Base-by-base conservation (phyloP, 2,797 vertebrate species). In the Sebastes trivittatus region DNA sequence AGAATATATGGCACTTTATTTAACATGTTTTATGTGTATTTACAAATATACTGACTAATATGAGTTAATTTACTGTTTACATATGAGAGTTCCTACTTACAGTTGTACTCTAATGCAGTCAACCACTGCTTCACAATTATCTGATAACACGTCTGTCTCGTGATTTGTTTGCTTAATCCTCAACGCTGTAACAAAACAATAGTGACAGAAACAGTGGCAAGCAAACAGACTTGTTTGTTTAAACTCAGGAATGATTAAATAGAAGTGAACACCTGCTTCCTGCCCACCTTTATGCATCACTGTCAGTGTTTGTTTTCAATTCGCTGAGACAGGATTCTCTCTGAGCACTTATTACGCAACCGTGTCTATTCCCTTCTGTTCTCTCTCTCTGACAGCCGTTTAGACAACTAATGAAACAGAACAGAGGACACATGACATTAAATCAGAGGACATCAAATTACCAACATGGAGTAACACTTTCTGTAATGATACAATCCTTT, bases 21-120 rank as follows among this genome's bases (percentile, higher is more conserved):
- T 29, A 70, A 78, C 23, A 64, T 3, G 10, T 87, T 87, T 78
- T 67, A 8, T 77, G 10, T 75, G 29, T 72, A 77, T 74, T 81
- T 78, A 87, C 72, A 87, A 73, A 76, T 75, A 52, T 23, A 74
- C 16, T 16, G 22, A 75, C 29, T 78, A 34, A 55, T 65, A 55
- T 65, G 2, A 61, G 60, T 56, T 65, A 10, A 59, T 78, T 72
- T 72, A 30, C 60, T 54, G n/a, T 65, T 78, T 77, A 75, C 67
- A 78, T 63, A 42, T 73, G 16, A 71, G 22, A 75, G 54, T 68
- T 81, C 22, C 69, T 75, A 58, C n/a, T 70, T 75, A 73, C 52
- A 63, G 46, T 16, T 59, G 42, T 49, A 25, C 20, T 64, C 32
- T 65, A 42, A 59, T 36, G 20, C 22, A 34, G 46, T 70, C 67